A percentile compares a stretch with the other conserved stretches of the same genome.
These are phyloP conservation scores for Erebia aethiops DNA, from an alignment of 2,888 invertebrate genomes.

Conservation along the genomic window DNA sequence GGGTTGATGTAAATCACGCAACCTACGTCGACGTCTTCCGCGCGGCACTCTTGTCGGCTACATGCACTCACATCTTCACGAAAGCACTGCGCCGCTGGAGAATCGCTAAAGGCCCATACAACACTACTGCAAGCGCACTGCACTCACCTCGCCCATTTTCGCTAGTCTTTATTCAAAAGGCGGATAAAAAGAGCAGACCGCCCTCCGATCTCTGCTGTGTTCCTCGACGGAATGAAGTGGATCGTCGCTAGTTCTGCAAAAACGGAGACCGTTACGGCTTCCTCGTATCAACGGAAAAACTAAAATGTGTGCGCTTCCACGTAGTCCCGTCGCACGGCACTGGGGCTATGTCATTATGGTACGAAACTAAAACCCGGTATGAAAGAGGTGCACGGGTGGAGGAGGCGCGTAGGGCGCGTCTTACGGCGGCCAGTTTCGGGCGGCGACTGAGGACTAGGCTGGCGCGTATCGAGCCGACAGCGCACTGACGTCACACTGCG, in stretches of 20 bases:
- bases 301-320: conserved; percentile 79
- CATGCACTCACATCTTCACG: conserved; percentile 75
- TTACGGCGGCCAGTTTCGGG: conserved; percentile 78
- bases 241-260: conserved; percentile 81
- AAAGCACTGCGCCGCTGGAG: conserved; percentile 62
- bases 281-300: conserved; percentile 77
- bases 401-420: conserved; percentile 74
- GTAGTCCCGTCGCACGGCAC: conserved; percentile 77
- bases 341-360: conserved; percentile 80
- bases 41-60: conserved; percentile 63
- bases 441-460: conserved; percentile 84
- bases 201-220: conserved; percentile 76
- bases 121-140: conserved; percentile 77
- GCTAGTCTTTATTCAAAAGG: conserved; percentile 78
- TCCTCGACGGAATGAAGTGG: conserved; percentile 76
- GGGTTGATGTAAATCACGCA: conserved; percentile 43
- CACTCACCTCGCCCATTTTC: conserved; percentile 84
- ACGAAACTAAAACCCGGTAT: conserved; percentile 81
- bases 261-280: conserved; percentile 78
- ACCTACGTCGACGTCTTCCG: conserved; percentile 50
- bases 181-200: conserved; percentile 78
- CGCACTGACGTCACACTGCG: conserved; percentile 88
- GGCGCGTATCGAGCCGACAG: conserved; percentile 86
- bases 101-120: conserved; percentile 66
- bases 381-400: conserved; percentile 71